Evolutionary conservation across 2,113 vertebrate species (phyloP).

Genomic region (Melanostigma gelatinosum): DNA sequence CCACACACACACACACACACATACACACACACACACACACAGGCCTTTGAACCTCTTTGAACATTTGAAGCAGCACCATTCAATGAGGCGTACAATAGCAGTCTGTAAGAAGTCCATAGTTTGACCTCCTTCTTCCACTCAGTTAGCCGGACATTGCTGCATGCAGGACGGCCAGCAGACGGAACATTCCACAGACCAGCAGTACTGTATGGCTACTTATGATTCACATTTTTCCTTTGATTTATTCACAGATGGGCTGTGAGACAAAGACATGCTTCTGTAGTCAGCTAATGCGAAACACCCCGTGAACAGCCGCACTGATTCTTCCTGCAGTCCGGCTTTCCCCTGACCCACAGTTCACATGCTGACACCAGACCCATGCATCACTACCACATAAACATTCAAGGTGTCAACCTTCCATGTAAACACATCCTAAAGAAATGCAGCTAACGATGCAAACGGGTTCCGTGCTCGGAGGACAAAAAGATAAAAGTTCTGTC

Average conservation of each 20-base stretch:
- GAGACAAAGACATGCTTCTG: constrained; percentile 66
- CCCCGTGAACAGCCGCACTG: constrained; percentile 52
- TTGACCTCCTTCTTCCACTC: constrained; percentile 40
- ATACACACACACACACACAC: constrained; percentile 2
- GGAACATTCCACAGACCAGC: constrained; percentile 61
- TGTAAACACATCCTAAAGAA: constrained; percentile 21
- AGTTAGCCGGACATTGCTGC: constrained; percentile 46
- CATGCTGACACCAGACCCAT: constrained; percentile 11
- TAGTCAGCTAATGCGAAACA: constrained; percentile 54
- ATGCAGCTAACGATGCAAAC: background rate
- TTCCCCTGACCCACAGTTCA: constrained; percentile 28
- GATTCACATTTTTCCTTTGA: constrained; percentile 61
- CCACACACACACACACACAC: constrained; percentile 1
- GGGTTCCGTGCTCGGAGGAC: background rate
- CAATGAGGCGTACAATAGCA: constrained; percentile 53
- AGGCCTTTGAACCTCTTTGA: constrained; percentile 19
- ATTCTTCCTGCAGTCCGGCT: constrained; percentile 37
- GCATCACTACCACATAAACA: background rate
- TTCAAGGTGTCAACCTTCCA: background rate
- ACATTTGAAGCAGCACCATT: constrained; percentile 42
- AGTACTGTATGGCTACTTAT: constrained; percentile 13
- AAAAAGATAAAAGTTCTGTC: background rate
- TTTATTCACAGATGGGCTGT: constrained; percentile 53
- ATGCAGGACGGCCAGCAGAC: constrained; percentile 3
- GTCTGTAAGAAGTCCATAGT: constrained; percentile 30